phyloP scores from a whole-genome alignment of 1,140 invertebrate species.

The Drosophila lowei region DNA sequence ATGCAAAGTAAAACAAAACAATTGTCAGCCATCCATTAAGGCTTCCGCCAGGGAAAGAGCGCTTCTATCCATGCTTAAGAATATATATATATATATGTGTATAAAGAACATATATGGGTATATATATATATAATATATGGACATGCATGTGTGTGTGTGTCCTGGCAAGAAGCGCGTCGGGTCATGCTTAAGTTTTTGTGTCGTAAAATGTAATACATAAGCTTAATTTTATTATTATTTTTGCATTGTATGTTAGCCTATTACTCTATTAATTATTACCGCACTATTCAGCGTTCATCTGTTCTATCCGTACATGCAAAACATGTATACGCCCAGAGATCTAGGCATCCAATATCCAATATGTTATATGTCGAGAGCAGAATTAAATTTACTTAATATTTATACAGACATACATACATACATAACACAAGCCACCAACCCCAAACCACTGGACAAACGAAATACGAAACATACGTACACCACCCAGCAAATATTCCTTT shows the following conservation, averaged over 20 bases:
- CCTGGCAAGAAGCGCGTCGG: constrained; percentile 63
- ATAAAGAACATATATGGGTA: constrained; percentile 5
- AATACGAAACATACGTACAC: constrained; percentile 18
- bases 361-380: constrained; percentile 45
- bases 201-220: constrained; percentile 65
- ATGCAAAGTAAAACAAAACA: constrained; percentile 49
- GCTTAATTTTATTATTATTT: constrained; percentile 71
- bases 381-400: constrained; percentile 68
- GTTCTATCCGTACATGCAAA: constrained; percentile 31
- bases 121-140: constrained; percentile 36
- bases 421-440: constrained; percentile 37
- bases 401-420: constrained; percentile 39
- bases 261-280: constrained; percentile 54
- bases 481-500: constrained; percentile 53
- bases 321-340: constrained; percentile 20
- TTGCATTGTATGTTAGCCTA: constrained; percentile 75
- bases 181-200: constrained; percentile 64
- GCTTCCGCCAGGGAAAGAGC: constrained; percentile 38
- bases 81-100: constrained; percentile 23
- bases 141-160: constrained; percentile 25
- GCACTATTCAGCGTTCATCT: constrained; percentile 29
- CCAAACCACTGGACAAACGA: constrained; percentile 31
- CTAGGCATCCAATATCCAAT: constrained; percentile 38
- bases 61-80: constrained; percentile 38
- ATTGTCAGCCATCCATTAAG: constrained; percentile 66